phyloP scores from a whole-genome alignment of 2,113 vertebrate species.

The Patagioenas fasciata region DNA sequence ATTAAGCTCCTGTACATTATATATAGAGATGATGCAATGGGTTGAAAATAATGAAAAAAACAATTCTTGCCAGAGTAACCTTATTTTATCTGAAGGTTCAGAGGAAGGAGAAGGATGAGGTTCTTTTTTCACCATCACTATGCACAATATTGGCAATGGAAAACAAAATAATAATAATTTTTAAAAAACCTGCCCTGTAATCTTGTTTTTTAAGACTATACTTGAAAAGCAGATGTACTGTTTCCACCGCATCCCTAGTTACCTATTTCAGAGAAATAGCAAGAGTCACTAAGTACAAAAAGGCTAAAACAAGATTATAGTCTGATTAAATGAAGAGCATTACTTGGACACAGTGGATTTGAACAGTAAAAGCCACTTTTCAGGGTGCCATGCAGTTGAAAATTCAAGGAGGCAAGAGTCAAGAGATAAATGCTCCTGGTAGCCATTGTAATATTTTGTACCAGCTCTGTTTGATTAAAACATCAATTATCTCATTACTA shows the following conservation, averaged over 20 bases:
- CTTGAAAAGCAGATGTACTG: background rate
- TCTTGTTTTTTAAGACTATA: background rate
- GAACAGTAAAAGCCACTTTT: background rate
- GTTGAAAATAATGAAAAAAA: background rate
- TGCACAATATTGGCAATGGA: background rate
- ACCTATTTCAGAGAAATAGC: background rate
- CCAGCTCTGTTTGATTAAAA: slow-evolving; percentile 12
- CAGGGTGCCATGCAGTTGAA: background rate
- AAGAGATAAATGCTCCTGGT: background rate
- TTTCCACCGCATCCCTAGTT: background rate
- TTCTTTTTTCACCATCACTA: background rate
- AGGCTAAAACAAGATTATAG: background rate
- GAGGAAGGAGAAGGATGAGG: background rate
- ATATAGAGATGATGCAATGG: background rate
- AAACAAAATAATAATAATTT: background rate
- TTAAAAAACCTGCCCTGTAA: background rate
- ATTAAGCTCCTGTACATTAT: background rate
- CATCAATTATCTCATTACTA: background rate
- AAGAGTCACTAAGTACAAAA: background rate
- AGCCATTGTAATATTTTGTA: background rate
- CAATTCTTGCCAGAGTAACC: background rate
- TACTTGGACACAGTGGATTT: background rate
- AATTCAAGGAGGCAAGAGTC: background rate
- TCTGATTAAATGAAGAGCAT: background rate
- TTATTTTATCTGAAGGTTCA: background rate